A percentile compares a stretch with the other conserved stretches of the same genome.
Evolutionary conservation across 2,888 invertebrate genomes (phyloP).

Genomic region (Xylota segnis): DNA sequence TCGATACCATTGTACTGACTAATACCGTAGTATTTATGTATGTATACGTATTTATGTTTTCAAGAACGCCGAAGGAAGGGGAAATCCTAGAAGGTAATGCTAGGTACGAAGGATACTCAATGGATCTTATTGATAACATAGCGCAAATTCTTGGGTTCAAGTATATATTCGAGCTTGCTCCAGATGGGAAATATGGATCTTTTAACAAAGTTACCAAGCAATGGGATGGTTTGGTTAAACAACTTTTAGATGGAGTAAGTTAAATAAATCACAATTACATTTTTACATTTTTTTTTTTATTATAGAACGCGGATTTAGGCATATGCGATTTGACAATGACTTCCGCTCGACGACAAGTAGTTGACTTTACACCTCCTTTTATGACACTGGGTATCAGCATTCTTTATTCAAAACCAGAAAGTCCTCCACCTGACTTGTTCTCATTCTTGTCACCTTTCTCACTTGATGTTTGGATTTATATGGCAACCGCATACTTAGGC

Average conservation of each 20-base stretch:
- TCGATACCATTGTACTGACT: no score
- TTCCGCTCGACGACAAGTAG: constrained; percentile 93
- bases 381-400: constrained; percentile 98
- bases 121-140: constrained; percentile 95
- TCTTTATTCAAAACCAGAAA: constrained; percentile 91
- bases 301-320: constrained; percentile 96
- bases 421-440: constrained; percentile 91
- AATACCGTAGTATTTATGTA: not conserved
- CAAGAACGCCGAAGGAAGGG: constrained; percentile 86
- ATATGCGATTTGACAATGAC: constrained; percentile 99
- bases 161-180: constrained; percentile 89
- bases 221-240: constrained; percentile 92
- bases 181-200: constrained; percentile 90
- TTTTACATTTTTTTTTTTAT: no score
- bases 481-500: constrained; percentile 93
- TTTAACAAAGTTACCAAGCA: constrained; percentile 88
- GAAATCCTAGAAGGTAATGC: constrained; percentile 89
- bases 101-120: constrained; percentile 94
- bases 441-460: constrained; percentile 96
- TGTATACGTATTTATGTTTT: not conserved
- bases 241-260: constrained; percentile 90
- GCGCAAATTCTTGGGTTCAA: constrained; percentile 89
- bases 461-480: constrained; percentile 95
- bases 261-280: no score
- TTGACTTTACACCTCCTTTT: constrained; percentile 98